These are phyloP conservation scores for Taeniopygia guttata DNA, from an alignment of 2,797 vertebrate species.

Conservation along the genomic window DNA sequence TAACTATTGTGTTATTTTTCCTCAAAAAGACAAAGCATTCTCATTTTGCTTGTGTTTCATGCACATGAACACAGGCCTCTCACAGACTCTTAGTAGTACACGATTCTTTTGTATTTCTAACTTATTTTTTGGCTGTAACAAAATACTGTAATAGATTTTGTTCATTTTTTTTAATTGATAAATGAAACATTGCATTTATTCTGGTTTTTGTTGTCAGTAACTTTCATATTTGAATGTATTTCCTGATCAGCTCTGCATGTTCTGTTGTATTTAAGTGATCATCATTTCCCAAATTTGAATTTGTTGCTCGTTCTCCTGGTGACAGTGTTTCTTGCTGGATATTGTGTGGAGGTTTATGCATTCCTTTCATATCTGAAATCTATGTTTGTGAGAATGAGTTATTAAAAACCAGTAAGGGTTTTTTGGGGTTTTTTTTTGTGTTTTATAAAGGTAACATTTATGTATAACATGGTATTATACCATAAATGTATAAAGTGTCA, in stretches of 20 bases:
- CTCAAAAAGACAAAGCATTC: neutral
- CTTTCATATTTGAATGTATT: neutral
- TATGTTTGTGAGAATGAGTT: neutral
- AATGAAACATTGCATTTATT: conserved; percentile 33
- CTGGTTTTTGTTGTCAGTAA: neutral
- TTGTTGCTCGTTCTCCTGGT: neutral
- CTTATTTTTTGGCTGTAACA: conserved; percentile 44
- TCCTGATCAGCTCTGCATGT: neutral
- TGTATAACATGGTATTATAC: neutral
- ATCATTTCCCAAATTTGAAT: neutral
- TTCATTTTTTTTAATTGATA: conserved; percentile 12
- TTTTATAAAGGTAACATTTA: neutral
- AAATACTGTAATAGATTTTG: conserved; percentile 48
- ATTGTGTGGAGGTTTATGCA: neutral
- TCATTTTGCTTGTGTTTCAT: conserved; percentile 33
- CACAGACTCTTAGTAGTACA: neutral
- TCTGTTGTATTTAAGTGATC: neutral
- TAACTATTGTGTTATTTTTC: neutral
- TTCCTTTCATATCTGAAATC: neutral
- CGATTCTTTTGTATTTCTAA: conserved; percentile 38
- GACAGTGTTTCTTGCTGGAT: neutral
- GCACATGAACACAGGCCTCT: neutral
- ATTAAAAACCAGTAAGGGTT: neutral
- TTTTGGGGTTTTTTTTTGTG: rapidly evolving
- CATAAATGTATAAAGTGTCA: neutral